Evolutionary conservation across 2,797 vertebrate genomes (phyloP), one percentile per base, ranked within the genome.

Genomic region (Philypnodon macrostomus): DNA sequence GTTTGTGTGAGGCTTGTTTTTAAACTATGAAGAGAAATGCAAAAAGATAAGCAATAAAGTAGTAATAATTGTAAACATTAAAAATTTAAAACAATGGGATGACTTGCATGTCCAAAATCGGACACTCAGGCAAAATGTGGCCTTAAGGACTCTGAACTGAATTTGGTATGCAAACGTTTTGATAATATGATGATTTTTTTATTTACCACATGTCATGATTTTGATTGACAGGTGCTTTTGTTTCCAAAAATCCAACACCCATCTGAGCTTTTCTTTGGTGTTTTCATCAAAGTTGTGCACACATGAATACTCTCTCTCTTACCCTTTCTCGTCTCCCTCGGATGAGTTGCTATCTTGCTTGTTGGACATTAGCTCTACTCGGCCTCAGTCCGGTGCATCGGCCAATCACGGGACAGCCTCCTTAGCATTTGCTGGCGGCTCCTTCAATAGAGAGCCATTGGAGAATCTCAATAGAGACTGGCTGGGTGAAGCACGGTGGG

Each of bases 291-390:
- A 29, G 40, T 40, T 42, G 31, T 35, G 16, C 37, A 46, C 38
- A 29, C 48, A 46, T 18, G 23, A 35, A 14, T 38, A 33, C 23
- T 11, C 14, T 40, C 26, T 34, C 27, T 58, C 83, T 94, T 88
- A 96, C 94, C 92, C 90, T 91, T 87, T 93, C 82, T 95, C 93
- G 77, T 96, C 92, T 88, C 92, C 91, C 90, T 95, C 93, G 59
- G 91, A 93, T 73, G 91, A 93, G 85, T 90, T 83, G 75, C 79
- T 92, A 86, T 94, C 92, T 90, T 92, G 92, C 87, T 92, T 92
- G 90, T 89, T 92, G 89, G 89, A 90, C 91, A 92, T 93, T 90
- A 92, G 91, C 90, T 94, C 93, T 90, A 92, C 92, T 91, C 85
- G 86, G 63, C 90, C 89, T 91, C 85, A 84, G 89, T 90, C 89